Conservation (phyloP, 1,140 invertebrate genomes). For the Lordiphosa stackelbergi region DNA sequence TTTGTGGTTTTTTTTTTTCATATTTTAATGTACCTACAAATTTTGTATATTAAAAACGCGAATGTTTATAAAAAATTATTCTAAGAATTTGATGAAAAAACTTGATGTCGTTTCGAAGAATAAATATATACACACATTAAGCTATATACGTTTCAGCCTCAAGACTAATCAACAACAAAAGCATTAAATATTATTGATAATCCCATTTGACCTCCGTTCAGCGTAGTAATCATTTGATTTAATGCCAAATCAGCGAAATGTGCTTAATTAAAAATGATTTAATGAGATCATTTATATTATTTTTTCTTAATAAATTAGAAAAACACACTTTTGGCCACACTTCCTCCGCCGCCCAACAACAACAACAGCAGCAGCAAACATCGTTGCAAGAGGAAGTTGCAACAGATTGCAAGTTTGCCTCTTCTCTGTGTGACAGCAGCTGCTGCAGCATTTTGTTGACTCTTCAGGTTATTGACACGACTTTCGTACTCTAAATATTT, state of each 20-base stretch:
- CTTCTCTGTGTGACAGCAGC: slow-evolving; percentile 48
- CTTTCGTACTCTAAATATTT: not conserved
- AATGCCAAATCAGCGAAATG: not conserved
- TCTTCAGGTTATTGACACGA: slow-evolving; percentile 58
- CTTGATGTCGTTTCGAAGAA: too few species aligned
- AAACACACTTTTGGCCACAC: not conserved
- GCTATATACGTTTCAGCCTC: too few species aligned
- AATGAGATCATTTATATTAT: slow-evolving; percentile 7
- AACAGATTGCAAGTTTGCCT: slow-evolving; percentile 63
- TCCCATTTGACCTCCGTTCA: not conserved
- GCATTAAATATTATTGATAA: slow-evolving; percentile 3
- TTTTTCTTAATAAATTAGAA: slow-evolving; percentile 6
- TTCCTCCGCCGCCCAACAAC: slow-evolving; percentile 26
- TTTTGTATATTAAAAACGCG: not conserved
- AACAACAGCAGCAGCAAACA: slow-evolving; percentile 15
- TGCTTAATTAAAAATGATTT: slow-evolving; percentile 9
- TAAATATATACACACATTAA: too few species aligned
- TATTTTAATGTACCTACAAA: not conserved
- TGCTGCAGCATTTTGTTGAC: slow-evolving; percentile 29
- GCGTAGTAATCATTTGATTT: too few species aligned
- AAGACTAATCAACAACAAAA: too few species aligned
- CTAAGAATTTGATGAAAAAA: too few species aligned
- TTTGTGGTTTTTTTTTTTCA: not conserved
- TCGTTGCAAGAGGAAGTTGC: slow-evolving; percentile 20
- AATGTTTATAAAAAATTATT: not conserved